A percentile compares a stretch with the other conserved stretches of the same genome.
phyloP scores from a whole-genome alignment of 2,113 vertebrate species.

The Aix galericulata region DNA sequence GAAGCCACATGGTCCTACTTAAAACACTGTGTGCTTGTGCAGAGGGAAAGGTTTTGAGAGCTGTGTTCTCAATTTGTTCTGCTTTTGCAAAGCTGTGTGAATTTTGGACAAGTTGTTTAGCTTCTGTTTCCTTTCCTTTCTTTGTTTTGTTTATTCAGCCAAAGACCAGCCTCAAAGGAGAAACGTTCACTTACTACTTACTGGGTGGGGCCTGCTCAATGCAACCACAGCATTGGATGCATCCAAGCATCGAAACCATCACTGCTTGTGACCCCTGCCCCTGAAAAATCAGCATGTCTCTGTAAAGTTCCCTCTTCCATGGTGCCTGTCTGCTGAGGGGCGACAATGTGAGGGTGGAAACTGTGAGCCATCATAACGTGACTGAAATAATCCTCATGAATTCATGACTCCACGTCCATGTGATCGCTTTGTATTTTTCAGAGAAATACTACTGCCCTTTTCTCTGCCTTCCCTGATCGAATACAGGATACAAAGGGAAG shows the following conservation, averaged over 20 bases:
- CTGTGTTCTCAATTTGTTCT: background rate
- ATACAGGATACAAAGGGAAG: background rate
- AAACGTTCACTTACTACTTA: background rate
- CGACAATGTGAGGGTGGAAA: conserved; percentile 5
- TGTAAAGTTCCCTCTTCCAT: background rate
- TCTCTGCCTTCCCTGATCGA: background rate
- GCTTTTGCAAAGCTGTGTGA: background rate
- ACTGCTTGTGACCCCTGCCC: background rate
- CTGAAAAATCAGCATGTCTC: background rate
- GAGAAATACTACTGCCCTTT: conserved; percentile 2
- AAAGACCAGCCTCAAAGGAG: background rate
- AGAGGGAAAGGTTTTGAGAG: background rate
- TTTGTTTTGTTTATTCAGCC: background rate
- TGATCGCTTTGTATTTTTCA: conserved; percentile 20
- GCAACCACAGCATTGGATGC: background rate
- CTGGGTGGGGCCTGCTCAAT: background rate
- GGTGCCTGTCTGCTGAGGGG: background rate
- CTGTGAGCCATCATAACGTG: conserved; percentile 1
- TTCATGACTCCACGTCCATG: conserved; percentile 17
- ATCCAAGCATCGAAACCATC: background rate
- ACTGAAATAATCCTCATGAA: conserved; percentile 25
- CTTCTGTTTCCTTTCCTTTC: background rate
- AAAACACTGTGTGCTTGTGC: background rate
- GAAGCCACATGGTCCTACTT: background rate
- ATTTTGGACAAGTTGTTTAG: background rate